Percentiles rank a stretch among this genome's conserved stretches.
These are phyloP conservation scores for Notodonta ziczac DNA, from an alignment of 2,888 invertebrate species.

Conservation along the genomic window DNA sequence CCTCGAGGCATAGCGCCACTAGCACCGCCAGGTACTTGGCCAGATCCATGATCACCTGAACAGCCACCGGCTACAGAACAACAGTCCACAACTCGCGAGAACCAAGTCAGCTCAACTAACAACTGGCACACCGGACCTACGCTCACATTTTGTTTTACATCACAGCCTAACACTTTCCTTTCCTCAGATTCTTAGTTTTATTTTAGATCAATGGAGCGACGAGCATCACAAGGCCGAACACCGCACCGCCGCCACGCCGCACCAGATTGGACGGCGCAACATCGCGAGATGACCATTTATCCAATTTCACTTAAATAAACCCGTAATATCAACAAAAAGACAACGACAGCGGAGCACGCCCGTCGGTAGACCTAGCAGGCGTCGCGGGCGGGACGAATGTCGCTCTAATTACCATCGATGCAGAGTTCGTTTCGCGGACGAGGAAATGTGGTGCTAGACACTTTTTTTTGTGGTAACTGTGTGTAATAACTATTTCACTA, in stretches of 20 bases:
- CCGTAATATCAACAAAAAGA: conserved; percentile 81
- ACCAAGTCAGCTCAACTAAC: conserved; percentile 47
- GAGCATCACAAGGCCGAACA: conserved; percentile 50
- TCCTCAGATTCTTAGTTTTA: conserved; percentile 57
- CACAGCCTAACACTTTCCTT: conserved; percentile 59
- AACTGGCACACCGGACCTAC: conserved; percentile 43
- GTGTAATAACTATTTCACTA: conserved; percentile 71
- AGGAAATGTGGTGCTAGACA: conserved; percentile 40
- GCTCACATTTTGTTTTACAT: conserved; percentile 71
- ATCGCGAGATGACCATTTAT: conserved; percentile 81
- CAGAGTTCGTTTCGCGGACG: conserved; percentile 50
- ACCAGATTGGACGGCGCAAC: conserved; percentile 74
- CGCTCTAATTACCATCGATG: conserved; percentile 47
- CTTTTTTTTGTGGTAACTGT: conserved; percentile 56
- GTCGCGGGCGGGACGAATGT: conserved; percentile 41
- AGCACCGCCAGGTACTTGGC: conserved; percentile 63
- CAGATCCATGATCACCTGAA: conserved; percentile 61
- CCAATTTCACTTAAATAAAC: conserved; percentile 84
- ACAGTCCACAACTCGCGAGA: conserved; percentile 48
- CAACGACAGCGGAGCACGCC: conserved; percentile 63
- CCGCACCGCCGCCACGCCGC: conserved; percentile 61
- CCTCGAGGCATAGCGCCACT: conserved; percentile 59
- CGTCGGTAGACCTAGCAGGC: conserved; percentile 45
- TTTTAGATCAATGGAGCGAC: conserved; percentile 52
- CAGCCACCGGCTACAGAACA: conserved; percentile 37